Base-by-base conservation (phyloP, 2,888 invertebrate genomes). In the Megaustenia siamemsis region DNA sequence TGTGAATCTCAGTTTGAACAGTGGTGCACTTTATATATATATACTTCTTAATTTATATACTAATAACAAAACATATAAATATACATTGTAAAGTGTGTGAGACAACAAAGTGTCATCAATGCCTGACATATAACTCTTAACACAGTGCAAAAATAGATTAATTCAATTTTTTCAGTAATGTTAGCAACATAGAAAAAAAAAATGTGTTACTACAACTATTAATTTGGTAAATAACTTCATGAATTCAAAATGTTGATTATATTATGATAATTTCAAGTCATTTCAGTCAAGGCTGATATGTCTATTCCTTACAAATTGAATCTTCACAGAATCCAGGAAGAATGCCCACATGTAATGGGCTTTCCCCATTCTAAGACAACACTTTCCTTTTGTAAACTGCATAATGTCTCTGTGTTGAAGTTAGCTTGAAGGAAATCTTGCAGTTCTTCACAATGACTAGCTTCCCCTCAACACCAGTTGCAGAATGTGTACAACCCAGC, bases 111-210 rank as follows among this genome's bases (percentile, higher is more conserved):
- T 40, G 24, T 38, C 40, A 2, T 43, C 49, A 45, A 45, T 45
- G 24, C 10, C 43, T 28, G 28, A 45, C 45, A 49, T n/a, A 32
- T 45, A 73, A 49, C 35, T 73, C 32, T 49, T 6, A 32, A 12
- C 32, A 73, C 45, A 73, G 73, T 73, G 73, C 32, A 73, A 49
- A 73, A 49, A 73, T 49, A 71, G 6, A 49, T 49, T 21, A 28
- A 49, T 73, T 49, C 45, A 15, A 28, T 8, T 49, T 43, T 49
- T 49, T 32, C 3, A 49, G 32, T 3, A 73, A 45, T 32, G 28
- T 73, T 38, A 38, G 18, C 15, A 68, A 68, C 15, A 38, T 68
- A 21, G 1, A 68, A 4, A 38, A 68, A 35, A 68, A 32, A 12
- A 2, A 49, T 6, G 15, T 32, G 18, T 28, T 24, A 0, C 40